These are phyloP conservation scores for Bembecia ichneumoniformis DNA, from an alignment of 2,888 invertebrate species.

Conservation along the genomic window DNA sequence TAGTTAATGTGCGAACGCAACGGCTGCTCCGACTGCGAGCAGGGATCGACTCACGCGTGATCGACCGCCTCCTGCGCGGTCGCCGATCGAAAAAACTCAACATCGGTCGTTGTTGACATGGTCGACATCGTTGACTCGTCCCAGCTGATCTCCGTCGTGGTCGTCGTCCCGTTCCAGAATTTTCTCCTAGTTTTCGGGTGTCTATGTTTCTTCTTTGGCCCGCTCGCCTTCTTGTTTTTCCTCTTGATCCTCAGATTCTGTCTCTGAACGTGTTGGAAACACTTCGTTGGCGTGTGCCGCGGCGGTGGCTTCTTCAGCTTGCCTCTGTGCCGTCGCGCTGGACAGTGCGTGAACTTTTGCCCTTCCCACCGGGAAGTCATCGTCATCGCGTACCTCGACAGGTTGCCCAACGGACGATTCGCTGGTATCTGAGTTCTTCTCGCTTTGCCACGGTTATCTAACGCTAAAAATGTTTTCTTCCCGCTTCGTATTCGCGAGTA, in stretches of 20 bases:
- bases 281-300: conserved; percentile 43
- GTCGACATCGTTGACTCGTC: conserved; percentile 68
- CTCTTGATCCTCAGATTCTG: conserved; percentile 55
- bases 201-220: conserved; percentile 64
- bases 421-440: conserved; percentile 81
- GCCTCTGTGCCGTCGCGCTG: conserved; percentile 52
- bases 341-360: conserved; percentile 43
- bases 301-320: conserved; percentile 59
- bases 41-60: conserved; percentile 63
- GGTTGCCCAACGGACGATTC: conserved; percentile 77
- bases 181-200: conserved; percentile 71
- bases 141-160: conserved; percentile 60
- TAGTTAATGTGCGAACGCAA: conserved; percentile 66
- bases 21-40: conserved; percentile 64
- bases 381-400: conserved; percentile 82
- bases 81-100: conserved; percentile 72
- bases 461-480: conserved; percentile 82
- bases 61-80: conserved; percentile 70
- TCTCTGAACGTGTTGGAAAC: conserved; percentile 62
- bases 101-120: conserved; percentile 65
- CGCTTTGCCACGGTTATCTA: conserved; percentile 81
- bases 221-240: conserved; percentile 64
- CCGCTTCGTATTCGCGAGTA: conserved; percentile 80
- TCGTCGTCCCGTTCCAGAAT: conserved; percentile 60
- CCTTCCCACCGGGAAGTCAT: conserved; percentile 52